Percentiles rank a stretch among this genome's conserved stretches.
Evolutionary conservation across 2,113 vertebrate genomes (phyloP).

Genomic region (Laterallus jamaicensis): DNA sequence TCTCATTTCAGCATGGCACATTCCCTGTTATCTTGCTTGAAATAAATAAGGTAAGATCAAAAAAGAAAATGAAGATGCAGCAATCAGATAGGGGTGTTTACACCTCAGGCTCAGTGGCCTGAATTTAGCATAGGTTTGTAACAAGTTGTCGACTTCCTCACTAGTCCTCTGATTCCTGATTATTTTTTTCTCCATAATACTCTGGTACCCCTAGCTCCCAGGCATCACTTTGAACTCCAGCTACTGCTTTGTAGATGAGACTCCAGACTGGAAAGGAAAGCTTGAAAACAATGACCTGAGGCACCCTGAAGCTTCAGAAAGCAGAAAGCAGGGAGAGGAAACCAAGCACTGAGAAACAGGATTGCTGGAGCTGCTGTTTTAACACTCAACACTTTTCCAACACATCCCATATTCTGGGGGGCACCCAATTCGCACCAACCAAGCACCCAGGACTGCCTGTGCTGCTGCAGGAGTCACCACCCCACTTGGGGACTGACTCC

Average conservation of each 20-base stretch:
- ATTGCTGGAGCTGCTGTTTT: background rate
- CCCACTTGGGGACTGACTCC: background rate
- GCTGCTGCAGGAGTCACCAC: background rate
- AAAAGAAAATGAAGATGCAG: slow-evolving; percentile 7
- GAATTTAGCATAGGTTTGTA: slow-evolving; percentile 36
- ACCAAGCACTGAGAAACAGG: background rate
- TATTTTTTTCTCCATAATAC: background rate
- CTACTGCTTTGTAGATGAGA: slow-evolving; percentile 34
- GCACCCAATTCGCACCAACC: background rate
- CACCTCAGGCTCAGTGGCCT: slow-evolving; percentile 23
- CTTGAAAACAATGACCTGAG: slow-evolving; percentile 44
- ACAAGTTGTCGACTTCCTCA: background rate
- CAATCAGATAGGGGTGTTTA: slow-evolving; percentile 13
- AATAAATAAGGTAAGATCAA: slow-evolving; percentile 34
- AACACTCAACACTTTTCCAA: background rate
- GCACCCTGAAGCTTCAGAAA: background rate
- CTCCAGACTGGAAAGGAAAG: slow-evolving; percentile 9
- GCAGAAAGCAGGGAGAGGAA: background rate
- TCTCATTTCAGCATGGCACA: background rate
- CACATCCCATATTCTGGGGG: background rate
- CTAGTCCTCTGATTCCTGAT: background rate
- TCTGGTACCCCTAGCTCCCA: background rate
- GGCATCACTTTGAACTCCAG: slow-evolving; percentile 52
- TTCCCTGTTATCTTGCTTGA: background rate
- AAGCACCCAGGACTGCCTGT: background rate